These are phyloP conservation scores for Lamprologus tigripictilis DNA, from an alignment of 2,113 vertebrate genomes.

Conservation along the genomic window DNA sequence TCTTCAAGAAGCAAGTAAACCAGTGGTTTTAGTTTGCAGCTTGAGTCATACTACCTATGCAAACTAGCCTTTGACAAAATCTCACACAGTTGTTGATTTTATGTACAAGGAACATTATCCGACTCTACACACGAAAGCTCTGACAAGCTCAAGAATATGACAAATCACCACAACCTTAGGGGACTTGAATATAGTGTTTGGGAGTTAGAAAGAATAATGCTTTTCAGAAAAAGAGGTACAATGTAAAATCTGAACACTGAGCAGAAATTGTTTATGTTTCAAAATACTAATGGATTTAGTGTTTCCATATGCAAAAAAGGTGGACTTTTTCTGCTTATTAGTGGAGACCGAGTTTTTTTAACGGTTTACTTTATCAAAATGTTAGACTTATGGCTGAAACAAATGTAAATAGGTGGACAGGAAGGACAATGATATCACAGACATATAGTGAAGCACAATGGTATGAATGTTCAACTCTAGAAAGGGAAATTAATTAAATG, in stretches of 20 bases:
- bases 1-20: slow-evolving; percentile 26
- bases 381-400: not conserved
- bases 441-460: not conserved
- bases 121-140: not conserved
- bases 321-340: not conserved
- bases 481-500: not conserved
- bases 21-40: not conserved
- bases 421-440: not conserved
- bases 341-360: not conserved
- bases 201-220: not conserved
- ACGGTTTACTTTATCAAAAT: not conserved
- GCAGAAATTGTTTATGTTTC: not conserved
- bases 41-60: not conserved
- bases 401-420: not conserved
- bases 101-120: not conserved
- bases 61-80: not conserved
- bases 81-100: not conserved
- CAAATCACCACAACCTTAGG: not conserved
- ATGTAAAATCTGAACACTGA: not conserved
- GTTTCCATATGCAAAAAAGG: not conserved
- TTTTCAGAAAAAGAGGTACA: not conserved
- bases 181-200: not conserved
- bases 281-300: not conserved
- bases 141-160: not conserved
- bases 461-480: not conserved